phyloP scores from a whole-genome alignment of 2,888 invertebrate species.

The Trissolcus japonicus region DNA sequence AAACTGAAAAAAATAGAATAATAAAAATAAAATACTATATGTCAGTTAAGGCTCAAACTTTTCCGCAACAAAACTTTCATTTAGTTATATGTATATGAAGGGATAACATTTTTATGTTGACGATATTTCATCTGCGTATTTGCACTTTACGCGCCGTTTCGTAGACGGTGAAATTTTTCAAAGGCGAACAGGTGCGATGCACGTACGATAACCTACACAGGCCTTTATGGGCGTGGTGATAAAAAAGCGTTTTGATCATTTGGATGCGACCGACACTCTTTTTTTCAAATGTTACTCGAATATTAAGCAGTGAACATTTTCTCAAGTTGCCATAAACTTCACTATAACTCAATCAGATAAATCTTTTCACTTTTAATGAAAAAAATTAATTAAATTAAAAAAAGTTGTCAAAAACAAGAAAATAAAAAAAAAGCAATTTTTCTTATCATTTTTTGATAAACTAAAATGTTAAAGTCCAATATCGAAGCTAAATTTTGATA shows the following conservation, averaged over 20 bases:
- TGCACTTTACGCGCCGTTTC: slow-evolving; percentile 28
- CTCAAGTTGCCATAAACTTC: slow-evolving; percentile 28
- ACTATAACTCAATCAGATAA: slow-evolving; percentile 29
- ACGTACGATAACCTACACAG: slow-evolving; percentile 22
- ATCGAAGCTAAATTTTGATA: too few species aligned
- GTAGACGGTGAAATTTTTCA: slow-evolving; percentile 40
- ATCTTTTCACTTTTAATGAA: not conserved
- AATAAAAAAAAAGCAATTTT: not conserved
- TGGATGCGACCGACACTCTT: not conserved
- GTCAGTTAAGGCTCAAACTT: slow-evolving; percentile 20
- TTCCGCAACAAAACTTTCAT: slow-evolving; percentile 26
- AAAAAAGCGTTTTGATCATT: slow-evolving; percentile 44
- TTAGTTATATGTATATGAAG: slow-evolving; percentile 9
- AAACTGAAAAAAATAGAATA: not conserved
- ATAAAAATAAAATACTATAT: slow-evolving; percentile 12
- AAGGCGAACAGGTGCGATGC: slow-evolving; percentile 28
- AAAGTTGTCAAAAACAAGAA: slow-evolving; percentile 4
- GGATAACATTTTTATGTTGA: slow-evolving; percentile 26
- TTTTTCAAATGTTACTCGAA: slow-evolving; percentile 42
- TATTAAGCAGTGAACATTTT: slow-evolving; percentile 37
- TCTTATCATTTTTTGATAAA: not conserved
- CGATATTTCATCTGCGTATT: slow-evolving; percentile 37
- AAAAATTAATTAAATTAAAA: slow-evolving; percentile 20
- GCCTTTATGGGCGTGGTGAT: slow-evolving; percentile 21
- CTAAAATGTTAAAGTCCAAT: too few species aligned